These are phyloP conservation scores for Lingula anatina DNA, from an alignment of 2,888 invertebrate species.

Conservation along the genomic window DNA sequence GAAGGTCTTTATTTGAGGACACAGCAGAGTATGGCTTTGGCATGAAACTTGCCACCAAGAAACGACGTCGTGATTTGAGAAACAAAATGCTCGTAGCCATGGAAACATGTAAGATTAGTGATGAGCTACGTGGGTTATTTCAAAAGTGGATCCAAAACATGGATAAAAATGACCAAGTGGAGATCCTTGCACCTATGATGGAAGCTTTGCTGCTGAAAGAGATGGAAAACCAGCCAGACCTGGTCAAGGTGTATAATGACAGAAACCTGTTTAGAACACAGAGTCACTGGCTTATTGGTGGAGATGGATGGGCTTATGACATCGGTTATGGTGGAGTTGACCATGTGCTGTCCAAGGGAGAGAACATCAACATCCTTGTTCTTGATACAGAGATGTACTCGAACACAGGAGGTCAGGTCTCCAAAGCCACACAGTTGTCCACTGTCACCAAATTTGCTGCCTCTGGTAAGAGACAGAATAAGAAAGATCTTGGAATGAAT, in stretches of 20 bases:
- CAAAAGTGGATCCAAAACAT: conserved; percentile 11
- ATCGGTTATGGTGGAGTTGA: conserved; percentile 24
- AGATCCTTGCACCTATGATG: conserved; percentile 6
- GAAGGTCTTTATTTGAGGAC: conserved; percentile 19
- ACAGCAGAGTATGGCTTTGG: conserved; percentile 21
- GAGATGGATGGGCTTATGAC: conserved; percentile 26
- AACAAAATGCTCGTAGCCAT: conserved; percentile 8
- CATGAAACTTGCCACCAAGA: conserved; percentile 19
- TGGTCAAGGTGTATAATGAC: conserved; percentile 7
- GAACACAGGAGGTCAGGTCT: conserved; percentile 23
- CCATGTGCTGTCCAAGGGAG: conserved; percentile 18
- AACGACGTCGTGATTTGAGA: conserved; percentile 12
- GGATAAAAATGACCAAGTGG: conserved; percentile 12
- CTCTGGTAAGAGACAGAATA: conserved; percentile 16
- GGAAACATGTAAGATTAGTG: neutral
- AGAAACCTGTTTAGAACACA: conserved; percentile 16
- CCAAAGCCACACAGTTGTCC: conserved; percentile 19
- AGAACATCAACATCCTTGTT: conserved; percentile 21
- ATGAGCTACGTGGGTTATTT: neutral
- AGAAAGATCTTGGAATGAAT: conserved; percentile 19
- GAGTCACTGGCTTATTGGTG: conserved; percentile 20
- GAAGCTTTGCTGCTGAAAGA: conserved; percentile 7
- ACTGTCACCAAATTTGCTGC: conserved; percentile 20
- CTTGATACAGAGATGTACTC: conserved; percentile 25
- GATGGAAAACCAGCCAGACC: conserved; percentile 9